A percentile compares a stretch with the other conserved stretches of the same genome.
Evolutionary conservation across 2,888 invertebrate species (phyloP).

Genomic region (Tipula confusa): DNA sequence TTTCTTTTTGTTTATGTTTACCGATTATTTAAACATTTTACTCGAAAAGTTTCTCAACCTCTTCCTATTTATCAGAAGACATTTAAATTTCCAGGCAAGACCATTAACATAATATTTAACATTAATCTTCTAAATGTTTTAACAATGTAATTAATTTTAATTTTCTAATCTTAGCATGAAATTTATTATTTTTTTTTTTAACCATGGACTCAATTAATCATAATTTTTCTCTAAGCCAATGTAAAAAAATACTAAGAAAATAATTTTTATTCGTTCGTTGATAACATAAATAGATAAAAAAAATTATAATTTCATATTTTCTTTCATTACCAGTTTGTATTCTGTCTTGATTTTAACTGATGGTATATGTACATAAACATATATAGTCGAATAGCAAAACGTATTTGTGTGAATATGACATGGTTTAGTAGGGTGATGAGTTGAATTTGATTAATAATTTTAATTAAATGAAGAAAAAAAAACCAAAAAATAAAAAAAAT

Average conservation of each 20-base stretch:
- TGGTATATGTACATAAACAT: neutral
- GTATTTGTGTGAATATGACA: neutral
- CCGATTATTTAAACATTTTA: neutral
- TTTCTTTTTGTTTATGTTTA: too few relatives aligned
- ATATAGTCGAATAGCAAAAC: neutral
- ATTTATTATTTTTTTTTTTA: neutral
- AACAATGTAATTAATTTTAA: slow-evolving; percentile 7
- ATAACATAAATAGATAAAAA: neutral
- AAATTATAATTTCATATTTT: slow-evolving; percentile 8
- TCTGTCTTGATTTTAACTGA: neutral
- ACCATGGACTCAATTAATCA: neutral
- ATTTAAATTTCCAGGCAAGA: neutral
- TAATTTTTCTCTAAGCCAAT: neutral
- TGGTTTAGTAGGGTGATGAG: neutral
- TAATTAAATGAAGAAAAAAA: neutral
- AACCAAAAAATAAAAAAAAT: neutral
- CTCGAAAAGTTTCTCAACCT: neutral
- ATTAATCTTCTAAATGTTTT: slow-evolving; percentile 9
- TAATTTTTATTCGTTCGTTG: neutral
- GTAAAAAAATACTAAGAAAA: neutral
- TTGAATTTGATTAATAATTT: neutral
- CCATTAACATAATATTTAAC: slow-evolving; percentile 20
- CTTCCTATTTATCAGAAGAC: too few relatives aligned
- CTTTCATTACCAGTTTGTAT: neutral
- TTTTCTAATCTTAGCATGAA: neutral